Percentiles rank a stretch among this genome's conserved stretches.
Evolutionary conservation across 2,797 vertebrate genomes (phyloP).

Genomic region (Choloepus didactylus): DNA sequence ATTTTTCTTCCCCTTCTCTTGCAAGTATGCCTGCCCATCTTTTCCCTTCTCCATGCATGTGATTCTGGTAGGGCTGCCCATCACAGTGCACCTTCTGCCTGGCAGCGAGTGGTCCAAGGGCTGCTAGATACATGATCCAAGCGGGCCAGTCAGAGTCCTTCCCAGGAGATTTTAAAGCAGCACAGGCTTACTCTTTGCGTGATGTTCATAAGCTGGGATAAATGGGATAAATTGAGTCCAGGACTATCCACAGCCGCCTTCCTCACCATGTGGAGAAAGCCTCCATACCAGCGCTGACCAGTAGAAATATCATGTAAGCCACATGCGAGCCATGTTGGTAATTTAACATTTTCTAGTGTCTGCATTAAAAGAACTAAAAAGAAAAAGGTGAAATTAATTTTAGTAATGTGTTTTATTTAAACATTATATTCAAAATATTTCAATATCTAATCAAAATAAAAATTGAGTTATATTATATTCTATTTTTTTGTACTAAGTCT

Average conservation of each 20-base stretch:
- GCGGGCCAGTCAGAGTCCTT: not conserved
- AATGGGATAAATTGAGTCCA: not conserved
- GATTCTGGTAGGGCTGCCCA: not conserved
- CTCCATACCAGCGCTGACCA: not conserved
- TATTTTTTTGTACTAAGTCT: not conserved
- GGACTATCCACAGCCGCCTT: not conserved
- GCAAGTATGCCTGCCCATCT: not conserved
- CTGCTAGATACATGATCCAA: not conserved
- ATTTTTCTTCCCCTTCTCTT: not conserved
- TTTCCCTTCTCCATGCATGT: not conserved
- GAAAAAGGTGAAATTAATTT: conserved; percentile 60
- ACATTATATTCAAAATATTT: not conserved
- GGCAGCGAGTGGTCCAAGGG: not conserved
- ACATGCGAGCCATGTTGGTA: not conserved
- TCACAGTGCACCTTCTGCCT: not conserved
- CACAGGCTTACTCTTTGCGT: conserved; percentile 14
- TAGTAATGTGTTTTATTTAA: conserved; percentile 22
- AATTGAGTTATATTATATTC: not conserved
- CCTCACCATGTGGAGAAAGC: not conserved
- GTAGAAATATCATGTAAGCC: not conserved
- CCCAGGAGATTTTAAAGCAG: conserved; percentile 40
- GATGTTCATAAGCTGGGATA: not conserved
- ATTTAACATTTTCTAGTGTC: conserved; percentile 21
- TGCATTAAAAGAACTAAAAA: not conserved
- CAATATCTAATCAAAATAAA: not conserved